Conservation (phyloP, 2,888 invertebrate genomes). For the Gymnosoma rotundatum region DNA sequence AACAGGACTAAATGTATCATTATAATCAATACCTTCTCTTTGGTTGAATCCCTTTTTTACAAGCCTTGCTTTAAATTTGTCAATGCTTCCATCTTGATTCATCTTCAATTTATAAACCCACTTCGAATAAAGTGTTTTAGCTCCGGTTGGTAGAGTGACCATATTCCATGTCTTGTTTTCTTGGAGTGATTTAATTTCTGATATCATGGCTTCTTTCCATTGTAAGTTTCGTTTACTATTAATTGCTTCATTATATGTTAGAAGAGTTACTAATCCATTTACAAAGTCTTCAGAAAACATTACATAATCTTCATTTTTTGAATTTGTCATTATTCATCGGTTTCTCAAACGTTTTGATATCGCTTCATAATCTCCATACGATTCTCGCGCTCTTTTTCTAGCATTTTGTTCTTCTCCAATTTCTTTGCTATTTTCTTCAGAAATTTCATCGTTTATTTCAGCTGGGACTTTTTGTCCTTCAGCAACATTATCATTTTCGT, state of each 20-base stretch:
- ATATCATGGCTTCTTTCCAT: constrained; percentile 70
- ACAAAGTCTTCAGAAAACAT: constrained; percentile 1
- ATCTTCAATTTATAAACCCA: neutral
- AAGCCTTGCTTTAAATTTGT: neutral
- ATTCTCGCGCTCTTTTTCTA: no score
- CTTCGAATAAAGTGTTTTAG: no score
- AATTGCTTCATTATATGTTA: neutral
- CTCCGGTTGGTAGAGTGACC: neutral
- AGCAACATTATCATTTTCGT: neutral
- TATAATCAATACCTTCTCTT: constrained; percentile 59
- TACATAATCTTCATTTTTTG: constrained; percentile 14
- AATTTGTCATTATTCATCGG: no score
- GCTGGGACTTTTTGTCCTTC: no score
- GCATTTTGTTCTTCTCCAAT: neutral
- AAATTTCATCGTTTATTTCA: no score
- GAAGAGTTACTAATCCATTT: no score
- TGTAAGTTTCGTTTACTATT: neutral
- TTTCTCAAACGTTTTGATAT: no score
- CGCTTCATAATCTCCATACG: neutral
- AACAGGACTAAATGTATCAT: constrained; percentile 68
- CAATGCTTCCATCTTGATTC: neutral
- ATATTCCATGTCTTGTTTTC: constrained; percentile 3
- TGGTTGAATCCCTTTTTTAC: constrained; percentile 65
- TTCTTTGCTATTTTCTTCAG: no score
- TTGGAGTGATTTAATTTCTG: neutral